Evolutionary conservation across 2,888 invertebrate genomes (phyloP).

Genomic region (Lepidochitona cinerea): DNA sequence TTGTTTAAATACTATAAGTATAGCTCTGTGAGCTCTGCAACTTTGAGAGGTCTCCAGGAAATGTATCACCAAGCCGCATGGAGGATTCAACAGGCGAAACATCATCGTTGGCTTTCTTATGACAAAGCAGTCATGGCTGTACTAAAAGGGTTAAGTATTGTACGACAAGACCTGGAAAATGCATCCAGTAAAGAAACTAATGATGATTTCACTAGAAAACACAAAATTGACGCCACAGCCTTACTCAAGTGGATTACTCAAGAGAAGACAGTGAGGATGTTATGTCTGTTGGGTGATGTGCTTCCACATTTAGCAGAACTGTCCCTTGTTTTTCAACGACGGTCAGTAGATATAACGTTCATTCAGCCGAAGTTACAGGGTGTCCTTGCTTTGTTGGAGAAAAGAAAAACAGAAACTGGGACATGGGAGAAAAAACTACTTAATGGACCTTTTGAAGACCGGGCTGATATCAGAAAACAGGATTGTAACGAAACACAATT

Average conservation of each 20-base stretch:
- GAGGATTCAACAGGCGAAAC: conserved; percentile 31
- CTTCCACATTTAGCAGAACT: conserved; percentile 25
- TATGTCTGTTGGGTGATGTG: conserved; percentile 28
- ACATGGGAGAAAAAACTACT: not conserved
- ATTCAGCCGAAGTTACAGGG: not conserved
- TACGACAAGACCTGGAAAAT: conserved; percentile 26
- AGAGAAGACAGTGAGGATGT: conserved; percentile 14
- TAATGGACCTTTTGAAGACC: no score
- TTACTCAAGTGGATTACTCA: conserved; percentile 28
- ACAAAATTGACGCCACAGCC: conserved; percentile 25
- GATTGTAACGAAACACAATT: no score
- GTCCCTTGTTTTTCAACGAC: conserved; percentile 21
- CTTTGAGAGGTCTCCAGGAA: conserved; percentile 23
- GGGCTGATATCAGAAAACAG: no score
- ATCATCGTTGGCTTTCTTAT: conserved; percentile 33
- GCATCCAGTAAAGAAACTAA: not conserved
- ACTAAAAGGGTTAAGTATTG: conserved; percentile 16
- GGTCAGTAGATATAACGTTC: conserved; percentile 11
- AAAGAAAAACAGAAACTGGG: not conserved
- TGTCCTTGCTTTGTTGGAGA: not conserved
- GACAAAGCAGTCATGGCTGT: conserved; percentile 25
- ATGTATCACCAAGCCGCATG: conserved; percentile 24
- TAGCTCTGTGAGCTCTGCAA: conserved; percentile 20
- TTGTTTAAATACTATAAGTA: conserved; percentile 28
- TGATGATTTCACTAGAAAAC: not conserved